Percentiles rank a stretch among this genome's conserved stretches.
Evolutionary conservation across 2,113 vertebrate genomes (phyloP).

Genomic region (Xiphophorus hellerii): DNA sequence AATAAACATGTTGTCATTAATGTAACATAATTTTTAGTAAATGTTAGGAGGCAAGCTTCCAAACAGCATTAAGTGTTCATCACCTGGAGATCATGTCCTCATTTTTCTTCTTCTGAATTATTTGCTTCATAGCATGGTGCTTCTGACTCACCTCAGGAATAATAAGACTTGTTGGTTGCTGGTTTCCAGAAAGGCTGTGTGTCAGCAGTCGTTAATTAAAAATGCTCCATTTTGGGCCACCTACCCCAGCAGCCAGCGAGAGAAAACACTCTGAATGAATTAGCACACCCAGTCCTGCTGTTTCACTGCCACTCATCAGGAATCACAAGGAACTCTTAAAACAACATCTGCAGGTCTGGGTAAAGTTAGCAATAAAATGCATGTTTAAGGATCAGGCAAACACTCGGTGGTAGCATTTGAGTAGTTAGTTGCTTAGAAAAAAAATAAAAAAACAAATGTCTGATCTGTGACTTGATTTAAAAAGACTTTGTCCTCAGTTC

Average conservation of each 20-base stretch:
- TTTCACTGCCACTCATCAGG: background rate
- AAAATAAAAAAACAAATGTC: background rate
- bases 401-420: background rate
- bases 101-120: too few species aligned
- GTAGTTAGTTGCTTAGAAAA: background rate
- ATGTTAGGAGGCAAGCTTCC: too few species aligned
- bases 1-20: too few species aligned
- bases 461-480: too few species aligned
- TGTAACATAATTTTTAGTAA: too few species aligned
- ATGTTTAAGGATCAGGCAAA: background rate
- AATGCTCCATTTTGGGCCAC: background rate
- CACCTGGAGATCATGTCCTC: too few species aligned
- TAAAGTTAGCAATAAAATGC: background rate
- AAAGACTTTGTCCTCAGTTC: background rate
- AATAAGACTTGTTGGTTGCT: background rate
- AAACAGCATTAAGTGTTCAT: too few species aligned
- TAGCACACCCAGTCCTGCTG: background rate
- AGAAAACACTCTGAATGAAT: background rate
- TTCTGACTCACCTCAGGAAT: background rate
- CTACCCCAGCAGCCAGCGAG: background rate
- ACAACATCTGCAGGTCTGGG: too few species aligned
- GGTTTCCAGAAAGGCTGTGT: background rate
- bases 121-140: too few species aligned
- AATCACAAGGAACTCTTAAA: too few species aligned
- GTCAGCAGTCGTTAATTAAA: background rate